Conservation (phyloP, 2,113 vertebrate species). For the Tupaia tana region DNA sequence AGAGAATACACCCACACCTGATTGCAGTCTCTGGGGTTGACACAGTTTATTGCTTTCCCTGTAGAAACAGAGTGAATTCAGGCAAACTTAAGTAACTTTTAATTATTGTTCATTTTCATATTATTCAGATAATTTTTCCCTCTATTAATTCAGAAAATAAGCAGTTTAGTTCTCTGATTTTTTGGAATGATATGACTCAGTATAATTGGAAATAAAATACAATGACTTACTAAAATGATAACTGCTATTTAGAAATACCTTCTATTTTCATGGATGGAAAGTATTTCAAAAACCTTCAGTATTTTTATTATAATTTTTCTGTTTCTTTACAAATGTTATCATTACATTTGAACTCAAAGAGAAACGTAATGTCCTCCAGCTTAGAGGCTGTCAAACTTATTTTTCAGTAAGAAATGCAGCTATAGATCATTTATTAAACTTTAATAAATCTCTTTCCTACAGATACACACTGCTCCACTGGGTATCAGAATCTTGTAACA, state of each 20-base stretch:
- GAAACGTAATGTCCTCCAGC: constrained; percentile 51
- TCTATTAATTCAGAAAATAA: constrained; percentile 55
- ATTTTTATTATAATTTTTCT: constrained; percentile 29
- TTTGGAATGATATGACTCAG: neutral
- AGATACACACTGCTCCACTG: constrained; percentile 68
- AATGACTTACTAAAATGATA: constrained; percentile 4
- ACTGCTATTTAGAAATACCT: neutral
- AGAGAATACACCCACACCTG: neutral
- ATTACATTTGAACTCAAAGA: constrained; percentile 36
- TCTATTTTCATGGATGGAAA: neutral
- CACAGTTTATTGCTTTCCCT: neutral
- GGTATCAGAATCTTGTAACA: constrained; percentile 76
- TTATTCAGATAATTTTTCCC: constrained; percentile 27
- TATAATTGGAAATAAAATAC: neutral
- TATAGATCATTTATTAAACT: constrained; percentile 76
- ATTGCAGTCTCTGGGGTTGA: neutral
- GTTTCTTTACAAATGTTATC: constrained; percentile 37
- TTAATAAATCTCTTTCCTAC: constrained; percentile 78
- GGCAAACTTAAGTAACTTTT: constrained; percentile 32
- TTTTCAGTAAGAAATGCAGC: constrained; percentile 67
- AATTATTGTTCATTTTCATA: constrained; percentile 15
- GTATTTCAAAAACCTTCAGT: neutral
- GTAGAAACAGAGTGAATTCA: neutral
- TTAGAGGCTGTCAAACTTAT: constrained; percentile 44
- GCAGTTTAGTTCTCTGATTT: neutral